Evolutionary conservation across 2,113 vertebrate species (phyloP).

Genomic region (Rhynchopsitta pachyrhyncha): DNA sequence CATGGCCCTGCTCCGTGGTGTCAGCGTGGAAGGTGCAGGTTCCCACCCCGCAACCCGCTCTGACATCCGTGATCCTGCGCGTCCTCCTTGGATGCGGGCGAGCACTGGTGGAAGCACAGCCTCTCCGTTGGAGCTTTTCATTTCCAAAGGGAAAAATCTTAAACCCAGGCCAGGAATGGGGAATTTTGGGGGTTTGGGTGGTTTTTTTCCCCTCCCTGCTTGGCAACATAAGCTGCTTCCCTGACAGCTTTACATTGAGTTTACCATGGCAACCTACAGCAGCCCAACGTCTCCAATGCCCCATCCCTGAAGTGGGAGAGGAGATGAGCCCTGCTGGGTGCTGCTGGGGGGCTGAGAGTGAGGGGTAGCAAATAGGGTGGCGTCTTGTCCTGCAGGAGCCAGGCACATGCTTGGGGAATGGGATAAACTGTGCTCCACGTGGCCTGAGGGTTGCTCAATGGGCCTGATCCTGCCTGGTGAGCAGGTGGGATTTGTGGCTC

Average conservation of each 20-base stretch:
- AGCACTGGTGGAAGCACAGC: background rate
- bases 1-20: rapidly evolving
- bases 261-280: slow-evolving; percentile 73
- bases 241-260: slow-evolving; percentile 55
- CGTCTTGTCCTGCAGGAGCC: no score
- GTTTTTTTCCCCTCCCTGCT: background rate
- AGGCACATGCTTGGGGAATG: no score
- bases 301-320: slow-evolving; percentile 11
- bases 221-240: slow-evolving; percentile 59
- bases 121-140: rapidly evolving
- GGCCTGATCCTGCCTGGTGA: background rate
- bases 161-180: background rate
- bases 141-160: background rate
- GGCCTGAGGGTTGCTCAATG: background rate
- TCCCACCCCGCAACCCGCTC: rapidly evolving
- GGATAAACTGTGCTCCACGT: background rate
- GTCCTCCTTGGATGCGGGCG: background rate
- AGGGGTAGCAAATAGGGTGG: background rate
- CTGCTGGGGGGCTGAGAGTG: background rate
- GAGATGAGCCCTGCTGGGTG: background rate
- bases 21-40: background rate
- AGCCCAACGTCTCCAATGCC: slow-evolving; percentile 32
- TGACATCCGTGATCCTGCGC: rapidly evolving
- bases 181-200: background rate
- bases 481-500: background rate